Percentiles rank a stretch among this genome's conserved stretches.
These are phyloP conservation scores for Tineola bisselliella DNA, from an alignment of 2,888 invertebrate species.

Conservation along the genomic window DNA sequence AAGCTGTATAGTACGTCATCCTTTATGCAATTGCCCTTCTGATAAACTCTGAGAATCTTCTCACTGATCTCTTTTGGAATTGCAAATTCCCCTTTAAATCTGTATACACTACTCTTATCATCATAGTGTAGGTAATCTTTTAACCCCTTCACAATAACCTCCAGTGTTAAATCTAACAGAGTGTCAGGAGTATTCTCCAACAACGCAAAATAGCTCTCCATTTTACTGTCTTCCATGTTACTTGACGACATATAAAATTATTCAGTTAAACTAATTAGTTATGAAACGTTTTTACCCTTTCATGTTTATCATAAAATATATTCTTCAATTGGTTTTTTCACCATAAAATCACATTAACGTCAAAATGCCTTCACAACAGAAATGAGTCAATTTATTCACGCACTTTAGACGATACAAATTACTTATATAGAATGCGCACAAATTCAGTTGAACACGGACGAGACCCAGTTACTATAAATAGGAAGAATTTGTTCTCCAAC, in stretches of 20 bases:
- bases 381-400: neutral
- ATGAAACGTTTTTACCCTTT: neutral
- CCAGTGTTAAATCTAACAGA: conserved; percentile 71
- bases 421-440: neutral
- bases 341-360: neutral
- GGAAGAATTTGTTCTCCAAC: too few relatives aligned
- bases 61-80: conserved; percentile 80
- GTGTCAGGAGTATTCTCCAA: conserved; percentile 63
- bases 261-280: neutral
- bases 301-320: neutral
- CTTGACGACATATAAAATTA: too few relatives aligned
- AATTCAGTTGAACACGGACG: too few relatives aligned
- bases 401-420: neutral
- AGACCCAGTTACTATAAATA: too few relatives aligned
- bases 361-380: neutral
- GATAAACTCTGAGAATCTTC: conserved; percentile 69
- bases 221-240: neutral
- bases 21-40: conserved; percentile 65
- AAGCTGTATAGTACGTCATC: conserved; percentile 78
- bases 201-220: conserved; percentile 19
- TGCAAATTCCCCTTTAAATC: conserved; percentile 69
- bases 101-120: conserved; percentile 46
- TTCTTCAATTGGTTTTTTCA: neutral
- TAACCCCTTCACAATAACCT: conserved; percentile 70
- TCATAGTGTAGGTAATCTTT: conserved; percentile 68